phyloP scores from a whole-genome alignment of 2,888 invertebrate species.

The Rotaria magnacalcarata region DNA sequence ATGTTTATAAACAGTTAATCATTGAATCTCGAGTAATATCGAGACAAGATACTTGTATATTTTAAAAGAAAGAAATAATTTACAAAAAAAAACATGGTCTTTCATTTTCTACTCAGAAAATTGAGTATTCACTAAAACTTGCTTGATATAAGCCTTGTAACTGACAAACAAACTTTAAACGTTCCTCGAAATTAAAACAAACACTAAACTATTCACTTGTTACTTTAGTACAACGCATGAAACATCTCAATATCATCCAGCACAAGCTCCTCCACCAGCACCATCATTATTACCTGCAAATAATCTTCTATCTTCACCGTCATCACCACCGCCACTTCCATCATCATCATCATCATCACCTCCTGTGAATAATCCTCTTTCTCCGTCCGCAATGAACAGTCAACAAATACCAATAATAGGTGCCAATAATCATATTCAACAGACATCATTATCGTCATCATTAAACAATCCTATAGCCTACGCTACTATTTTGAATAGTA shows the following conservation, averaged over 20 bases:
- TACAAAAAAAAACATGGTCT: background rate
- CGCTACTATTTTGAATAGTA: background rate
- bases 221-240: background rate
- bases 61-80: background rate
- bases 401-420: background rate
- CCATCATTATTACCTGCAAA: background rate
- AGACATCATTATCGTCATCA: background rate
- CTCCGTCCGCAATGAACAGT: conserved; percentile 18
- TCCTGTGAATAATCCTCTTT: conserved; percentile 21
- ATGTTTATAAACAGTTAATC: background rate
- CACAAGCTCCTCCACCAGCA: background rate
- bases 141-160: no score
- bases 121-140: background rate
- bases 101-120: background rate
- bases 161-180: no score
- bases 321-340: background rate
- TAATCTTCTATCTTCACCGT: background rate
- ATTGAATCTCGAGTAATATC: background rate
- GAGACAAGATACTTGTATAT: background rate
- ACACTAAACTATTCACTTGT: background rate
- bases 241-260: background rate
- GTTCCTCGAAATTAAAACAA: no score
- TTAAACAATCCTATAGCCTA: background rate
- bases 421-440: background rate
- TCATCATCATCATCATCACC: background rate